Base-by-base conservation (phyloP, 1,140 invertebrate species). In the Trialeurodes vaporariorum region DNA sequence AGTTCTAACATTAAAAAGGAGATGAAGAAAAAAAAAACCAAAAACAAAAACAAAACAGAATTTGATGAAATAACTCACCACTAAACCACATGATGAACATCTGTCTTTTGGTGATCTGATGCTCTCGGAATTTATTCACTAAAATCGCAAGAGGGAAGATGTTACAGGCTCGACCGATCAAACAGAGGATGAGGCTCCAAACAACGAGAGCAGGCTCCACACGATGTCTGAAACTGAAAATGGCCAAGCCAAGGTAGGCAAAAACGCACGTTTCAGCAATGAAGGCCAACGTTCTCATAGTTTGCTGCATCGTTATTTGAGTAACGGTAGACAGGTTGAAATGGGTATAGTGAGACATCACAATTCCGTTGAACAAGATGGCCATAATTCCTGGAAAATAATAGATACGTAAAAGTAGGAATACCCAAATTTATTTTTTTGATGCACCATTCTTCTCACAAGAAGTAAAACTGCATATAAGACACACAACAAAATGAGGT, bases 31-130 rank as follows among this genome's bases (percentile, higher is more conserved):
- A 49, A 49, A 49, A 49, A 49, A 49, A 49, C n/a, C n/a, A n/a
- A n/a, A n/a, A n/a, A n/a, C n/a, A n/a, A n/a, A n/a, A n/a, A n/a
- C 34, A 5, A 49, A 49, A 49, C 34, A 49, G 17, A 9, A 49
- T 49, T 49, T 49, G 34, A 49, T 49, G 34, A 9, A 27, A 27
- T 64, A 63, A 80, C 81, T 80, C 77, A 85, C 91, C 91, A 78
- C 94, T 97, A 76, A 98, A 98, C 96, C 96, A 98, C 96, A 98
- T 98, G 61, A 99, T 97, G 75, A 98, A 97, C 87, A 97, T 96
- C 92, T 97, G 98, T 80, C 95, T 96, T 74, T 89, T 90, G 0
- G 94, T 98, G 62, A 99, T 98, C 79, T 96, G 94, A 80, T 98
- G 96, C 76, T 97, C 93, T 27, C 96, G 85, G 79, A 98, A 99